Evolutionary conservation across 1,140 invertebrate genomes (phyloP).

Genomic region (Eupristina koningsbergeri): DNA sequence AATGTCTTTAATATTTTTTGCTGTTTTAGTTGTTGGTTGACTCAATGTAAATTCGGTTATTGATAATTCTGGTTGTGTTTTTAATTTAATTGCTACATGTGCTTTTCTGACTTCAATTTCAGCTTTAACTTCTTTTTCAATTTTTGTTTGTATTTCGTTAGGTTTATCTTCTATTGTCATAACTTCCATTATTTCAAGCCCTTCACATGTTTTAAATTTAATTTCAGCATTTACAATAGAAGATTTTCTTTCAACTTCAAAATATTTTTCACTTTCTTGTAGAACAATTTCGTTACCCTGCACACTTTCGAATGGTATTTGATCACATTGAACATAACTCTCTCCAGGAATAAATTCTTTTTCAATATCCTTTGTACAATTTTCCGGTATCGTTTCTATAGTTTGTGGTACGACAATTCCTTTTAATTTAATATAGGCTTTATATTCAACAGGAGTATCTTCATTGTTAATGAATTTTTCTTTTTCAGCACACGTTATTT

Average conservation of each 20-base stretch:
- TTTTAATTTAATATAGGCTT: conserved; percentile 58
- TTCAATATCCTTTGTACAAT: conserved; percentile 55
- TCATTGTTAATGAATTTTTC: conserved; percentile 56
- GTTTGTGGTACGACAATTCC: conserved; percentile 60
- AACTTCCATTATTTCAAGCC: conserved; percentile 65
- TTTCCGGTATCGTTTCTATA: conserved; percentile 61
- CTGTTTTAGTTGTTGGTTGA: conserved; percentile 61
- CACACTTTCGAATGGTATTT: conserved; percentile 64
- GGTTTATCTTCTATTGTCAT: conserved; percentile 65
- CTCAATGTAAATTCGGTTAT: conserved; percentile 63
- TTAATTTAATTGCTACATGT: conserved; percentile 66
- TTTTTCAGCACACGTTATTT: conserved; percentile 59
- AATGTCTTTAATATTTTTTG: conserved; percentile 65
- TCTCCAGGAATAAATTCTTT: conserved; percentile 51
- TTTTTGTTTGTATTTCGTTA: conserved; percentile 66
- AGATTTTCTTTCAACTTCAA: conserved; percentile 54
- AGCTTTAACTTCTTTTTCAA: conserved; percentile 67
- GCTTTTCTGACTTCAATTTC: conserved; percentile 65
- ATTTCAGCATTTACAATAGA: conserved; percentile 59
- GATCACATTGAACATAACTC: conserved; percentile 56
- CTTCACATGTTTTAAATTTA: conserved; percentile 58
- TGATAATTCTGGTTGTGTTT: conserved; percentile 64
- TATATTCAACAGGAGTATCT: conserved; percentile 58
- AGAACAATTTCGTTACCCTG: conserved; percentile 59
- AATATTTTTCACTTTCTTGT: conserved; percentile 63